Evolutionary conservation across 2,888 invertebrate species (phyloP).

Genomic region (Chironomus riparius): DNA sequence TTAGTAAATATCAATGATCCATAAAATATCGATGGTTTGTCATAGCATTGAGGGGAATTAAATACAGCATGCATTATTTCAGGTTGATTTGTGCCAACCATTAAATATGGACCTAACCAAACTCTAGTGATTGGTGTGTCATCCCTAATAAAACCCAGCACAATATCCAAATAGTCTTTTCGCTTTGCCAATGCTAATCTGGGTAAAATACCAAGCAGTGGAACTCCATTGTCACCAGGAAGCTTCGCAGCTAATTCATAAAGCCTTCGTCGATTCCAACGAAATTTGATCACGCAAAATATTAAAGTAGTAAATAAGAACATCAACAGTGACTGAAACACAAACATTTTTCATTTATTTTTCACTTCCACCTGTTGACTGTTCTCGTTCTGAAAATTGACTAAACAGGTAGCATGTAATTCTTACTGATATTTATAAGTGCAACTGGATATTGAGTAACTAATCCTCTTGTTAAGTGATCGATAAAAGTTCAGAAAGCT

Average conservation of each 20-base stretch:
- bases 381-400: too few relatives aligned
- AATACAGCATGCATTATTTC: neutral
- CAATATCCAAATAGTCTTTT: neutral
- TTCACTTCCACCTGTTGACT: too few relatives aligned
- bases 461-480: too few relatives aligned
- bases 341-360: too few relatives aligned
- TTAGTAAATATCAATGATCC: neutral
- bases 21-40: neutral
- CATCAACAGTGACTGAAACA: neutral
- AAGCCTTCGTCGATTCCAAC: conserved; percentile 48
- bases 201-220: conserved; percentile 53
- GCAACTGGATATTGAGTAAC: too few relatives aligned
- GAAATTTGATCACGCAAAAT: neutral
- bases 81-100: neutral
- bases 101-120: neutral
- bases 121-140: neutral
- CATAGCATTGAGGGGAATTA: neutral
- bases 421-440: too few relatives aligned
- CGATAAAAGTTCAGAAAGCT: too few relatives aligned
- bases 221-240: conserved; percentile 62
- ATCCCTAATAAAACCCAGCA: neutral
- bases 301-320: neutral
- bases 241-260: conserved; percentile 61
- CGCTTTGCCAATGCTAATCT: neutral
- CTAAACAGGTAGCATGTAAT: too few relatives aligned